Percentiles rank a stretch among this genome's conserved stretches.
Evolutionary conservation across 2,113 vertebrate species (phyloP).

Genomic region (Myiozetetes cayanensis): DNA sequence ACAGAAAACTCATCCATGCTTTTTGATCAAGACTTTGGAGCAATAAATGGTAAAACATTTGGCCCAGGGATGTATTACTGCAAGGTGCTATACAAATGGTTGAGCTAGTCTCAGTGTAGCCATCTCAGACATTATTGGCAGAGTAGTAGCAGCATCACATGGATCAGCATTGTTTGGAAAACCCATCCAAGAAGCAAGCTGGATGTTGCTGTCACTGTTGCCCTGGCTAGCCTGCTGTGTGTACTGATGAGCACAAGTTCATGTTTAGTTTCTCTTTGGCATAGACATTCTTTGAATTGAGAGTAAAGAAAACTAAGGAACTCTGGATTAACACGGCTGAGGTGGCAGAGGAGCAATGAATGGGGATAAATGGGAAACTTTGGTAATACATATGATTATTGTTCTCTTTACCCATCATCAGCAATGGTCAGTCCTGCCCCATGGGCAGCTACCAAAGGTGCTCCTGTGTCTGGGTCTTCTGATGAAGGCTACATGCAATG

Average conservation of each 20-base stretch:
- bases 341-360: background rate
- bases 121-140: background rate
- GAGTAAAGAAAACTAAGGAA: background rate
- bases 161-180: background rate
- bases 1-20: background rate
- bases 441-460: background rate
- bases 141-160: background rate
- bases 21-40: background rate
- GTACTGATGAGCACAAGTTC: background rate
- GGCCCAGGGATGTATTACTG: background rate
- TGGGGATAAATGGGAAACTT: background rate
- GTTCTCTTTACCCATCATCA: background rate
- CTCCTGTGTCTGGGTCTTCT: background rate
- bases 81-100: background rate
- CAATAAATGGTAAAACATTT: background rate
- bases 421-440: background rate
- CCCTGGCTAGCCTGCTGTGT: background rate
- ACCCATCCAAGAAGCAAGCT: background rate
- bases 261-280: background rate
- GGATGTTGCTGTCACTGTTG: background rate
- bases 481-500: background rate
- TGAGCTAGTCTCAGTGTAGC: background rate
- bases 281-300: background rate
- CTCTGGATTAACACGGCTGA: background rate
- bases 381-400: background rate